Percentiles rank a stretch among this genome's conserved stretches.
Evolutionary conservation across 2,888 invertebrate genomes (phyloP).

Genomic region (Phyto melanocephala): DNA sequence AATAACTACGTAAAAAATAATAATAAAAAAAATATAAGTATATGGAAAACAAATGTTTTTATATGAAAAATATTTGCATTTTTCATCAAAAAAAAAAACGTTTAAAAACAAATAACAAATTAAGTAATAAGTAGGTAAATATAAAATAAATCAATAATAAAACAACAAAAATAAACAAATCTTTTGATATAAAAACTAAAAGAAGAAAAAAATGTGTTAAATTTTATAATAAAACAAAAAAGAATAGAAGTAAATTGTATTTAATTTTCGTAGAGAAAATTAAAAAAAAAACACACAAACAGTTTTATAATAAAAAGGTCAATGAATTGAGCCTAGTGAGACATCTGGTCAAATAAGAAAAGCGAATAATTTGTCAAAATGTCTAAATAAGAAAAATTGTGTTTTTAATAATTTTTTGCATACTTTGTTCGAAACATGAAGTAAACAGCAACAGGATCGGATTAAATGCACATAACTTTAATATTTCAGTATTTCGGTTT

Average conservation of each 20-base stretch:
- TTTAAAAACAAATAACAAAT: conserved; percentile 55
- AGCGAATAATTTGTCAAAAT: too few relatives aligned
- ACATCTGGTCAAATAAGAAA: too few relatives aligned
- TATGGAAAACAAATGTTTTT: background rate
- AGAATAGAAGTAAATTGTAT: background rate
- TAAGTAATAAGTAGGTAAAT: conserved; percentile 13
- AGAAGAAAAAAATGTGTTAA: conserved; percentile 23
- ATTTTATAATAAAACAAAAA: background rate
- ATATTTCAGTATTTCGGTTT: too few relatives aligned
- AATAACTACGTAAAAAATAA: conserved; percentile 7
- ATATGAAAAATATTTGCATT: background rate
- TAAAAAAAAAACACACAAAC: background rate
- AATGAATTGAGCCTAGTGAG: background rate
- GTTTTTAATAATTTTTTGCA: too few relatives aligned
- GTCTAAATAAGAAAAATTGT: too few relatives aligned
- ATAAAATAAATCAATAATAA: conserved; percentile 46
- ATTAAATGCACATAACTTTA: too few relatives aligned
- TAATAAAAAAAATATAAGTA: background rate
- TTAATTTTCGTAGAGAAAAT: background rate
- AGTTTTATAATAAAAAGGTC: background rate
- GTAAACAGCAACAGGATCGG: too few relatives aligned
- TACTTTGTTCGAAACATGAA: too few relatives aligned
- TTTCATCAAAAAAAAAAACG: background rate
- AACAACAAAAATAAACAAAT: conserved; percentile 53
- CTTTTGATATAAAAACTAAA: conserved; percentile 60